Evolutionary conservation across 2,797 vertebrate species (phyloP).

Genomic region (Astyanax mexicanus): DNA sequence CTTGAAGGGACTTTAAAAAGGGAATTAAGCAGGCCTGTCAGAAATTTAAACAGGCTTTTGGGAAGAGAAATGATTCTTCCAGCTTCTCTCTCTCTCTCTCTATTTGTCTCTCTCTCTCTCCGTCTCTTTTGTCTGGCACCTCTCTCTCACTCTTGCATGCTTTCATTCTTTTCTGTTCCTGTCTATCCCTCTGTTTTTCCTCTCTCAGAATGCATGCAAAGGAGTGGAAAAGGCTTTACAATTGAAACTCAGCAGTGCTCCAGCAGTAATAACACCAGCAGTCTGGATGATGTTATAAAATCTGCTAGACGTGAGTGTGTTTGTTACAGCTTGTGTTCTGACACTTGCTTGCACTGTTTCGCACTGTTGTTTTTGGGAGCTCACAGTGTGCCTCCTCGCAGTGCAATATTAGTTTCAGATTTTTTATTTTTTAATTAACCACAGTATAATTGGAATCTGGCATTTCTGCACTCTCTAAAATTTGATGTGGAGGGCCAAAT

Average conservation of each 20-base stretch:
- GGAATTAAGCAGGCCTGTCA: constrained; percentile 24
- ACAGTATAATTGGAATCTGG: background rate
- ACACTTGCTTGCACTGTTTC: background rate
- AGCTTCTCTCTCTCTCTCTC: background rate
- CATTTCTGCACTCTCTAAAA: background rate
- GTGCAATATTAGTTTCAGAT: background rate
- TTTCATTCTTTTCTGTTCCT: background rate
- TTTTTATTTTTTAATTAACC: constrained; percentile 6
- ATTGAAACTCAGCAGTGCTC: constrained; percentile 4
- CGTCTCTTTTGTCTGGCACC: background rate
- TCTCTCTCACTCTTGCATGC: background rate
- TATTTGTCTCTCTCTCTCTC: background rate
- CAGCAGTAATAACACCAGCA: background rate
- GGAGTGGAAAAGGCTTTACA: constrained; percentile 2
- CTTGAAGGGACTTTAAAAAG: constrained; percentile 37
- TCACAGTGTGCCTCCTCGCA: background rate
- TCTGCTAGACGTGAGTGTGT: background rate
- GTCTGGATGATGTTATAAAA: constrained; percentile 6
- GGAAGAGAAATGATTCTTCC: constrained; percentile 25
- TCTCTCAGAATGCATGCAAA: background rate
- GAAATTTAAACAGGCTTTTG: constrained; percentile 32
- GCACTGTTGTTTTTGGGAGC: background rate
- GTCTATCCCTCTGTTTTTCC: background rate
- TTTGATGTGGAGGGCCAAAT: background rate
- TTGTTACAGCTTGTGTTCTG: constrained; percentile 6